Percentiles rank a stretch among this genome's conserved stretches.
phyloP scores from a whole-genome alignment of 1,140 invertebrate species.

The Dreissena polymorpha region DNA sequence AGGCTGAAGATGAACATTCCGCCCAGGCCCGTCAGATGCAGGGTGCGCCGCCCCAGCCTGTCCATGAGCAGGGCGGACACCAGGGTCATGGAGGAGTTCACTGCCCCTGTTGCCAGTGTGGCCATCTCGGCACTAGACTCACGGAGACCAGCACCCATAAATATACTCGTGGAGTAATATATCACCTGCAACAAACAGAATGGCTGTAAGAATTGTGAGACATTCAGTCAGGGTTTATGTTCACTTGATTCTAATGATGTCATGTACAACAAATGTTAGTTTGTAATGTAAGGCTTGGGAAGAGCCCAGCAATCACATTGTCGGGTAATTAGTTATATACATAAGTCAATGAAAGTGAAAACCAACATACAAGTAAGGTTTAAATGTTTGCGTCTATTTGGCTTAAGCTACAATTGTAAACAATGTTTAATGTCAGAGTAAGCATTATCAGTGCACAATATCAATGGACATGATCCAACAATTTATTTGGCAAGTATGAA shows the following conservation, averaged over 20 bases:
- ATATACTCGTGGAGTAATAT: slow-evolving; percentile 89
- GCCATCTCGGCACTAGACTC: slow-evolving; percentile 83
- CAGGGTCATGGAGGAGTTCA: slow-evolving; percentile 86
- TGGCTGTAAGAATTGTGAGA: neutral
- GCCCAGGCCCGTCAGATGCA: slow-evolving; percentile 87
- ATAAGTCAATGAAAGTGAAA: no score
- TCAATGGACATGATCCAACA: no score
- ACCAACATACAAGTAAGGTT: no score
- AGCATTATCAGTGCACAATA: no score
- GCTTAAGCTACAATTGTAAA: no score
- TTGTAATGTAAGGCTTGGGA: no score
- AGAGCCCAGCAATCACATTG: no score
- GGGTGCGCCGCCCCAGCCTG: slow-evolving; percentile 86
- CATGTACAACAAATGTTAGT: neutral
- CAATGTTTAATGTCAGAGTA: no score
- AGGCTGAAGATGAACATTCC: slow-evolving; percentile 67
- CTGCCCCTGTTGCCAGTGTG: slow-evolving; percentile 86
- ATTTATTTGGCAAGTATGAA: no score
- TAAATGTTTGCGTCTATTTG: no score
- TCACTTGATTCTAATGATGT: neutral
- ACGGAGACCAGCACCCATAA: slow-evolving; percentile 84
- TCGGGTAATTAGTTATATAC: no score
- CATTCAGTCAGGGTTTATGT: neutral
- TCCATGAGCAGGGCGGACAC: slow-evolving; percentile 79
- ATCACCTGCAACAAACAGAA: slow-evolving; percentile 83